These are phyloP conservation scores for Chrysemys picta DNA, from an alignment of 2,113 vertebrate genomes.

Conservation along the genomic window DNA sequence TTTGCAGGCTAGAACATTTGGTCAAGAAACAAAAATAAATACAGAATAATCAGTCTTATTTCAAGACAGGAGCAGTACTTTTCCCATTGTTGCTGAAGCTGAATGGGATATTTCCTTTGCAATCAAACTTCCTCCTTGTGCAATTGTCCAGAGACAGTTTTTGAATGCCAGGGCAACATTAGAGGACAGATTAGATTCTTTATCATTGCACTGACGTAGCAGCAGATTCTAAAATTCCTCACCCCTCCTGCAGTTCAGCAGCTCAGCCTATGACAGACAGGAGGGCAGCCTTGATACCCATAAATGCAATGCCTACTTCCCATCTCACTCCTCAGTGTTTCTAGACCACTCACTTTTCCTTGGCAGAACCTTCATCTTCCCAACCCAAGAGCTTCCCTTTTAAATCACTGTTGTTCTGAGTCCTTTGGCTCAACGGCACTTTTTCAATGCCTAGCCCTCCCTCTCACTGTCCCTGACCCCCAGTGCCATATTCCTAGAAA, in stretches of 20 bases:
- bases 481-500: background rate
- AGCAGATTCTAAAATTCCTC: background rate
- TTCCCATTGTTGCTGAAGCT: constrained; percentile 28
- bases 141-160: constrained; percentile 21
- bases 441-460: background rate
- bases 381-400: background rate
- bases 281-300: background rate
- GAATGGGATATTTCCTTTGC: constrained; percentile 46
- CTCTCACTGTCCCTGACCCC: no score
- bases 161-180: background rate
- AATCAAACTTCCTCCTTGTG: constrained; percentile 28
- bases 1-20: background rate
- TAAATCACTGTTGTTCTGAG: background rate
- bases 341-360: background rate
- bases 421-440: background rate
- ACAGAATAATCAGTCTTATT: background rate
- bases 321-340: accelerated
- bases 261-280: no score
- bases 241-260: background rate
- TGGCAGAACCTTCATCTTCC: background rate
- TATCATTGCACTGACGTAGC: background rate
- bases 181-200: background rate
- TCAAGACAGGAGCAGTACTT: background rate
- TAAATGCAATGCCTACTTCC: background rate
- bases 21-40: background rate